phyloP scores from a whole-genome alignment of 2,888 invertebrate species.

The Dromius quadrimaculatus region DNA sequence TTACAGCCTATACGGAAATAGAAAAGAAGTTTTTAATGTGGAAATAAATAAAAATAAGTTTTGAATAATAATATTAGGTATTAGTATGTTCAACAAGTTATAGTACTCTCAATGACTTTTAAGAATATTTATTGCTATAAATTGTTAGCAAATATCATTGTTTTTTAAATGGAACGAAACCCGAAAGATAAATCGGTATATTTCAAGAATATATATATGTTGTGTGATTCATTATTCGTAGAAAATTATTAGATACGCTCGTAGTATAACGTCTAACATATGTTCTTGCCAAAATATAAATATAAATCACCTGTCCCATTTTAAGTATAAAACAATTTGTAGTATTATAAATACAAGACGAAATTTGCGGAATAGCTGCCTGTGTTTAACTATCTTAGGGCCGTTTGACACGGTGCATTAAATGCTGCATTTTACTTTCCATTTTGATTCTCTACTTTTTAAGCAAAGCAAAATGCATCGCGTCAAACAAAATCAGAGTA shows the following conservation, averaged over 20 bases:
- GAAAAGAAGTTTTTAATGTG: too few relatives aligned
- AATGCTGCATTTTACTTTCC: too few relatives aligned
- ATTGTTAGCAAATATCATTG: background rate
- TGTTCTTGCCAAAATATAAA: slow-evolving; percentile 22
- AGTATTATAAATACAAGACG: too few relatives aligned
- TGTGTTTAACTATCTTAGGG: too few relatives aligned
- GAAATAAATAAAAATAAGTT: too few relatives aligned
- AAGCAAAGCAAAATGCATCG: too few relatives aligned
- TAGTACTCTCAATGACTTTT: background rate
- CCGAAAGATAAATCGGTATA: too few relatives aligned
- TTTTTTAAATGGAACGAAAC: background rate
- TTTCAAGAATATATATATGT: background rate
- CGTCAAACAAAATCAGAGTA: too few relatives aligned
- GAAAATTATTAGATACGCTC: slow-evolving; percentile 10
- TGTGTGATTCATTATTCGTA: slow-evolving; percentile 1
- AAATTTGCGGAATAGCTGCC: too few relatives aligned
- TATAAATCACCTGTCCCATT: background rate
- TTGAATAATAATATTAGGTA: background rate
- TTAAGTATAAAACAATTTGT: background rate
- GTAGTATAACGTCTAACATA: background rate
- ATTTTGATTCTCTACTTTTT: too few relatives aligned
- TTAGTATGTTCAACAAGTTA: background rate
- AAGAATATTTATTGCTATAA: background rate
- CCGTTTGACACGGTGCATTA: too few relatives aligned
- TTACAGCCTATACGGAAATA: too few relatives aligned